phyloP scores from a whole-genome alignment of 1,140 invertebrate species.

The Melipona quadrifasciata region DNA sequence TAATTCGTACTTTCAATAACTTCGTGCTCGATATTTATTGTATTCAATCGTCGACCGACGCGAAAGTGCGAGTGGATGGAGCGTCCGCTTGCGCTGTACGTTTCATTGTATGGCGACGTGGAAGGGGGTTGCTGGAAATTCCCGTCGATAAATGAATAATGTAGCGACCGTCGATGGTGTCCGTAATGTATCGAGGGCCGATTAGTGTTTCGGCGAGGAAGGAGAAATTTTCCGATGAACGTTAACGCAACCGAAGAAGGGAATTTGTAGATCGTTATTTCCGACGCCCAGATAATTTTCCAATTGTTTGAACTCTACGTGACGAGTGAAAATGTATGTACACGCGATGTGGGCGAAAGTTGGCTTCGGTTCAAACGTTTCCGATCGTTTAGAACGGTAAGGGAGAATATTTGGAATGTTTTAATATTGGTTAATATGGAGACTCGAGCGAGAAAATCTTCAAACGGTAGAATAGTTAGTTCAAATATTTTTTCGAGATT shows the following conservation, averaged over 20 bases:
- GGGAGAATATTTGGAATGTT: no score
- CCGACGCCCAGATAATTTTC: neutral
- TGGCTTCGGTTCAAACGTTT: neutral
- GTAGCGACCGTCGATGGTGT: neutral
- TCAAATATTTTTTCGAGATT: no score
- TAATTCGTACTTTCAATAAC: conserved; percentile 28
- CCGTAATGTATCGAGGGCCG: neutral
- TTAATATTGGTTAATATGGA: no score
- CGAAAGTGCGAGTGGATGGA: neutral
- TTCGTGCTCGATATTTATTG: conserved; percentile 12
- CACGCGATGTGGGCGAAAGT: no score
- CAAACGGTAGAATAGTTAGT: no score
- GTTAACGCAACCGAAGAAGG: no score
- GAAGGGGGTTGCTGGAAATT: neutral
- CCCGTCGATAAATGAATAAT: conserved; percentile 34
- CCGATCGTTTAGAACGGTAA: no score
- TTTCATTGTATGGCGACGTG: neutral
- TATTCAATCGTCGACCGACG: neutral
- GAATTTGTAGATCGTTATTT: neutral
- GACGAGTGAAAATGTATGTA: neutral
- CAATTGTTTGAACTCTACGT: neutral
- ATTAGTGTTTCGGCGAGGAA: neutral
- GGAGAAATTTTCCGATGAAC: neutral
- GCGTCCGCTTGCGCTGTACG: neutral
- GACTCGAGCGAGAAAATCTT: no score